A percentile compares a stretch with the other conserved stretches of the same genome.
Evolutionary conservation across 2,888 invertebrate genomes (phyloP).

Genomic region (Dichetophora obliterata): DNA sequence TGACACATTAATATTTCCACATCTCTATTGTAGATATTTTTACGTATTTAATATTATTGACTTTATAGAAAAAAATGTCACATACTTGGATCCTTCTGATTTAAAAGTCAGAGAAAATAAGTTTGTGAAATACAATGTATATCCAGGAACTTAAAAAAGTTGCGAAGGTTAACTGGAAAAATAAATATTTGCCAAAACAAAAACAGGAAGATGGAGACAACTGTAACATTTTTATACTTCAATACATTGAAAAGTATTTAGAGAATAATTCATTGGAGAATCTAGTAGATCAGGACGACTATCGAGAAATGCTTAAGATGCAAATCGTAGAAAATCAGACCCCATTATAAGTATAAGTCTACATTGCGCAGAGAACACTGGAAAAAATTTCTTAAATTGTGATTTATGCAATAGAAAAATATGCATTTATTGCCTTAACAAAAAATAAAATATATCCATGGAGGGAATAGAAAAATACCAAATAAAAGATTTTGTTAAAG

Average conservation of each 20-base stretch:
- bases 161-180: neutral
- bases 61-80: neutral
- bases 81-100: slow-evolving; percentile 1
- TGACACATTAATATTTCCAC: no score
- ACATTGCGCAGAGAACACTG: neutral
- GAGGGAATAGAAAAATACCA: no score
- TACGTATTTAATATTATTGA: neutral
- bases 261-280: neutral
- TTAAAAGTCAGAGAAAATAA: neutral
- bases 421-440: neutral
- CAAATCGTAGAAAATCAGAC: neutral
- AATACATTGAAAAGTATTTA: slow-evolving; percentile 4
- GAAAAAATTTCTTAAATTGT: neutral
- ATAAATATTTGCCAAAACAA: neutral
- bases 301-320: neutral
- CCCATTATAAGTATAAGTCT: neutral
- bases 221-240: slow-evolving; percentile 2
- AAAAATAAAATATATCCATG: neutral
- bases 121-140: neutral
- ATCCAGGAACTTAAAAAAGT: neutral
- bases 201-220: neutral
- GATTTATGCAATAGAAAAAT: neutral
- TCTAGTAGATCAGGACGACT: neutral
- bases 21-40: neutral
- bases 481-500: no score